Percentiles rank a stretch among this genome's conserved stretches.
These are phyloP conservation scores for Aurelia sp. DNA, from an alignment of 30 jellyfish, hydroid and myxozoan genomes.

Conservation along the genomic window DNA sequence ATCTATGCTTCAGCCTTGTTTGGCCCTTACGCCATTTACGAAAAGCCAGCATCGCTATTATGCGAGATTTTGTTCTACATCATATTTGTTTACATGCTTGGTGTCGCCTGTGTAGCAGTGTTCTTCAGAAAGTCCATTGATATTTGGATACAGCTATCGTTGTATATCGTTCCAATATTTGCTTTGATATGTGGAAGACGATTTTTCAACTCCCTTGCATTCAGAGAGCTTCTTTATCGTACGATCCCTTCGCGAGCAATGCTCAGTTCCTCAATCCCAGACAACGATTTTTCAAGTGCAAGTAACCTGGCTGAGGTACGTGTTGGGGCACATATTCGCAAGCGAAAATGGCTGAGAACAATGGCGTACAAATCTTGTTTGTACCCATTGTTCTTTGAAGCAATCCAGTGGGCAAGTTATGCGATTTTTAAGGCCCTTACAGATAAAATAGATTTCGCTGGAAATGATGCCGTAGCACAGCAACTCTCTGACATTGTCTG, in stretches of 20 bases:
- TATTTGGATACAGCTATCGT: slow-evolving; percentile 79
- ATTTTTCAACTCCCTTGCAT: slow-evolving; percentile 67
- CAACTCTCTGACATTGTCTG: slow-evolving; percentile 39
- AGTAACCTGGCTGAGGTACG: slow-evolving; percentile 31
- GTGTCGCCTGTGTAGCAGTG: slow-evolving; percentile 72
- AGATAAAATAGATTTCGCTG: slow-evolving; percentile 27
- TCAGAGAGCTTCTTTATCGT: slow-evolving; percentile 69
- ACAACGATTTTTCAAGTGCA: slow-evolving; percentile 30
- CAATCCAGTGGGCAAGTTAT: slow-evolving; percentile 79
- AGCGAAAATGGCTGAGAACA: slow-evolving; percentile 67
- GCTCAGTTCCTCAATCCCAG: slow-evolving; percentile 74
- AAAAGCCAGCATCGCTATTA: slow-evolving; percentile 21
- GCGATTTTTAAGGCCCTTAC: slow-evolving; percentile 6
- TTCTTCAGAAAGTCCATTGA: slow-evolving; percentile 61
- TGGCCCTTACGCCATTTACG: slow-evolving; percentile 58
- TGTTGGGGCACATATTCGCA: slow-evolving; percentile 27
- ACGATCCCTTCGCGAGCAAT: slow-evolving; percentile 55
- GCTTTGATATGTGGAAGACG: slow-evolving; percentile 55
- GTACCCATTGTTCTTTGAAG: slow-evolving; percentile 72
- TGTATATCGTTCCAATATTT: slow-evolving; percentile 79
- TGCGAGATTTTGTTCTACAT: slow-evolving; percentile 21
- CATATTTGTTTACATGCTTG: slow-evolving; percentile 52
- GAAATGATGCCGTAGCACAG: slow-evolving; percentile 3
- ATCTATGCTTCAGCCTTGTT: slow-evolving; percentile 25
- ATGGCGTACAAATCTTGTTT: slow-evolving; percentile 71